Evolutionary conservation across 2,113 vertebrate genomes (phyloP).

Genomic region (Forbesichthys papilliferus): DNA sequence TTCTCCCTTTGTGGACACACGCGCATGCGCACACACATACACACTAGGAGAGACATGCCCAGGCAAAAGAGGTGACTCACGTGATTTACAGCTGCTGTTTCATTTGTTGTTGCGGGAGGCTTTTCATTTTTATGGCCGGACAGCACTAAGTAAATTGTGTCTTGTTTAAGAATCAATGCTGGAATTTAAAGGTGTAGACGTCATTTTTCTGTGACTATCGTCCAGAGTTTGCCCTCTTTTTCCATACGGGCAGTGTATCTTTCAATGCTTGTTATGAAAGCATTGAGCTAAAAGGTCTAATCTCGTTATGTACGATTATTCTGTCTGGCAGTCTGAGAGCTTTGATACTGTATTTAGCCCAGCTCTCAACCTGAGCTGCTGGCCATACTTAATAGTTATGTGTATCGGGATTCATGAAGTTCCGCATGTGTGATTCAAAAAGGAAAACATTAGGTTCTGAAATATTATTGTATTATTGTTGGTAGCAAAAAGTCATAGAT

Average conservation of each 20-base stretch:
- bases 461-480: constrained; percentile 20
- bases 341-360: background rate
- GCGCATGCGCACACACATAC: constrained; percentile 85
- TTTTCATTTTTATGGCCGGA: constrained; percentile 90
- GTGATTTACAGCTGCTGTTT: constrained; percentile 90
- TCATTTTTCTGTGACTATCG: constrained; percentile 12
- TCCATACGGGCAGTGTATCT: background rate
- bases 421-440: background rate
- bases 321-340: background rate
- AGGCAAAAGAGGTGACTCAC: constrained; percentile 80
- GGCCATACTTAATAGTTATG: too few species aligned
- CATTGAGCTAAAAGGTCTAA: background rate
- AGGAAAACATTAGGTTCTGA: background rate
- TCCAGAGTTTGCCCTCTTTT: background rate
- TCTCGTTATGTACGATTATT: background rate
- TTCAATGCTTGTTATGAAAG: background rate
- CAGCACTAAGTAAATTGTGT: constrained; percentile 89
- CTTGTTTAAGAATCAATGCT: constrained; percentile 67
- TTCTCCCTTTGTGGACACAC: constrained; percentile 90
- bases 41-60: constrained; percentile 89
- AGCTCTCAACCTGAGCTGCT: too few species aligned
- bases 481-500: constrained; percentile 9
- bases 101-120: constrained; percentile 90
- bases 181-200: constrained; percentile 37
- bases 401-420: background rate